These are phyloP conservation scores for Aphis craccivora DNA, from an alignment of 1,140 invertebrate genomes.

Conservation along the genomic window DNA sequence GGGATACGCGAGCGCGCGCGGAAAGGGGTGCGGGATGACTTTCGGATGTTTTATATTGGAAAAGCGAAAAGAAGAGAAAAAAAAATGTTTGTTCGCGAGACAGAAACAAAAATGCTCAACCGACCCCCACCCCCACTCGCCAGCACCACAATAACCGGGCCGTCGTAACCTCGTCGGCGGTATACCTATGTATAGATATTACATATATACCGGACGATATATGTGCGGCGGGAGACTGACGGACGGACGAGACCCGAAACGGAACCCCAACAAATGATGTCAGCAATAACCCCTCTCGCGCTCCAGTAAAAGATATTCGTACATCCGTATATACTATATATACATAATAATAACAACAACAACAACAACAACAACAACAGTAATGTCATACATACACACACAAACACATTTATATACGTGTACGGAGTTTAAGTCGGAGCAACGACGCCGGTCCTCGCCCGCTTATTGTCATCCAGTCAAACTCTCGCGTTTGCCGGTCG, in stretches of 20 bases:
- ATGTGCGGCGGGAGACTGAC: not conserved
- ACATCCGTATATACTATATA: not conserved
- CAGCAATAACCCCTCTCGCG: slow-evolving; percentile 2
- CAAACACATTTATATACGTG: not conserved
- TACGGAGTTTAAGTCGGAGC: not conserved
- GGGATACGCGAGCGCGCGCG: not conserved
- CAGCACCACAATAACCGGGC: not conserved
- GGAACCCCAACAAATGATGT: slow-evolving; percentile 55
- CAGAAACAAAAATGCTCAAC: slow-evolving; percentile 55
- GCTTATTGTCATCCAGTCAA: slow-evolving; percentile 57
- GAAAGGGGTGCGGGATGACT: slow-evolving; percentile 45
- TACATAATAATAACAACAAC: slow-evolving; percentile 17
- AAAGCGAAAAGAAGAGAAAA: slow-evolving; percentile 30
- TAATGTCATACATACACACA: not conserved
- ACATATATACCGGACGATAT: not conserved
- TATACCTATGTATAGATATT: not conserved
- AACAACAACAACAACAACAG: not conserved
- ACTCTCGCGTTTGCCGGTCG: slow-evolving; percentile 34
- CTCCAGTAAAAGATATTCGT: not conserved
- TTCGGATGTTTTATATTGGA: slow-evolving; percentile 59
- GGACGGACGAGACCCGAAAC: slow-evolving; percentile 46
- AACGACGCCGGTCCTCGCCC: not conserved
- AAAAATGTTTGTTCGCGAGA: slow-evolving; percentile 52
- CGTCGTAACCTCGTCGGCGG: not conserved
- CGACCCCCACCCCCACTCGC: not conserved